Evolutionary conservation across 2,888 invertebrate species (phyloP).

Genomic region (Chalcosyrphus nemorum): DNA sequence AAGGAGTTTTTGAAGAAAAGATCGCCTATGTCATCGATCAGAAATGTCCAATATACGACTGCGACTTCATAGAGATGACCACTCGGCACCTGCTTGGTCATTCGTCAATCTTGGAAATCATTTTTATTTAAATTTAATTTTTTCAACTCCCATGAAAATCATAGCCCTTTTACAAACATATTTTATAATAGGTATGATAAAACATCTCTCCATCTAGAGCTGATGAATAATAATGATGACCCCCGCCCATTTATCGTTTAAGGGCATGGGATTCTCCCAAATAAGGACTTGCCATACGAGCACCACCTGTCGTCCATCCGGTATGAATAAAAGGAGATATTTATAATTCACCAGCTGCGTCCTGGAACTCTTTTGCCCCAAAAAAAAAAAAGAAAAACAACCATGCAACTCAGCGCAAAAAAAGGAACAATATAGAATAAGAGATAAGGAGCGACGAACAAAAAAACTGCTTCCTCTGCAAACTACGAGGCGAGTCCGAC

Average conservation of each 20-base stretch:
- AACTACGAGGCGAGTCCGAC: too few species aligned
- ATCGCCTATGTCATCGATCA: too few species aligned
- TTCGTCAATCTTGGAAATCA: too few species aligned
- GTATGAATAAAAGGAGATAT: not conserved
- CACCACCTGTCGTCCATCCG: constrained; percentile 58
- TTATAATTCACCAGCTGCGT: constrained; percentile 20
- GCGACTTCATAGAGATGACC: too few species aligned
- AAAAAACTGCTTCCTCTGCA: constrained; percentile 5
- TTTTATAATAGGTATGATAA: too few species aligned
- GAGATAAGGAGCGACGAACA: constrained; percentile 1
- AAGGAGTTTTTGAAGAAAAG: too few species aligned
- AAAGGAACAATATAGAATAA: not conserved
- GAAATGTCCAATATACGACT: too few species aligned
- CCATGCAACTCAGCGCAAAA: not conserved
- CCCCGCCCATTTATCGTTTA: not conserved
- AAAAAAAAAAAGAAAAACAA: constrained; percentile 3
- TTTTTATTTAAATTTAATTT: too few species aligned
- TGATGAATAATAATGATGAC: too few species aligned
- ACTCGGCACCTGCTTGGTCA: too few species aligned
- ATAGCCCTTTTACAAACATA: too few species aligned
- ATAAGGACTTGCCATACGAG: not conserved
- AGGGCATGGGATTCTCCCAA: not conserved
- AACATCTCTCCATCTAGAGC: not conserved
- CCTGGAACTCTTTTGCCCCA: not conserved
- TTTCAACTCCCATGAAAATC: too few species aligned